Conservation (phyloP, 2,888 invertebrate species). For the Pheosia tremula region DNA sequence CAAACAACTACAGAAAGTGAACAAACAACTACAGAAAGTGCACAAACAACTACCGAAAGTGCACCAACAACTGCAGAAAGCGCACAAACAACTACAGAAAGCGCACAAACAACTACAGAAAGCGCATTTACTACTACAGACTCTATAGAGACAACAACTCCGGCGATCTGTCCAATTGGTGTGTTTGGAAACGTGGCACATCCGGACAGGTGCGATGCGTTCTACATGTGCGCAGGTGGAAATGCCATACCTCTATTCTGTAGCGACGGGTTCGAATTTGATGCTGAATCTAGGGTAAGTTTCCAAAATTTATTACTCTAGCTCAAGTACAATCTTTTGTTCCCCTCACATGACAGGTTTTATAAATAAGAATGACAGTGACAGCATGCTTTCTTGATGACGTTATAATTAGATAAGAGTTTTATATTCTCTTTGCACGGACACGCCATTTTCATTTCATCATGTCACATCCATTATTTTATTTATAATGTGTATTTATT, state of each 20-base stretch:
- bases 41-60: not conserved
- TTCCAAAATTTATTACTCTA: too few relatives aligned
- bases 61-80: not conserved
- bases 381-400: too few relatives aligned
- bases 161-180: constrained; percentile 12
- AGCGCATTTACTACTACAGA: not conserved
- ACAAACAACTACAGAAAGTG: constrained; percentile 9
- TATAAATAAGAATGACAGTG: too few relatives aligned
- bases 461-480: too few relatives aligned
- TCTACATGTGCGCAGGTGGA: constrained; percentile 25
- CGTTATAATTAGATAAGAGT: too few relatives aligned
- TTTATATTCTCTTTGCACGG: too few relatives aligned
- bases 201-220: constrained; percentile 22
- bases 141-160: not conserved
- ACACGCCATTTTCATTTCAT: too few relatives aligned
- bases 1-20: not conserved
- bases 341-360: too few relatives aligned
- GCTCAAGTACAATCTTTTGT: too few relatives aligned
- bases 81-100: constrained; percentile 5
- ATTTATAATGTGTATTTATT: too few relatives aligned
- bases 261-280: constrained; percentile 15
- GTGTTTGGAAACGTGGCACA: constrained; percentile 23
- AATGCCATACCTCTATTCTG: constrained; percentile 12
- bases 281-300: constrained; percentile 12
- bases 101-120: constrained; percentile 6